A percentile compares a stretch with the other conserved stretches of the same genome.
Conservation (phyloP, 2,113 vertebrate genomes). For the Paradoxurus hermaphroditus region DNA sequence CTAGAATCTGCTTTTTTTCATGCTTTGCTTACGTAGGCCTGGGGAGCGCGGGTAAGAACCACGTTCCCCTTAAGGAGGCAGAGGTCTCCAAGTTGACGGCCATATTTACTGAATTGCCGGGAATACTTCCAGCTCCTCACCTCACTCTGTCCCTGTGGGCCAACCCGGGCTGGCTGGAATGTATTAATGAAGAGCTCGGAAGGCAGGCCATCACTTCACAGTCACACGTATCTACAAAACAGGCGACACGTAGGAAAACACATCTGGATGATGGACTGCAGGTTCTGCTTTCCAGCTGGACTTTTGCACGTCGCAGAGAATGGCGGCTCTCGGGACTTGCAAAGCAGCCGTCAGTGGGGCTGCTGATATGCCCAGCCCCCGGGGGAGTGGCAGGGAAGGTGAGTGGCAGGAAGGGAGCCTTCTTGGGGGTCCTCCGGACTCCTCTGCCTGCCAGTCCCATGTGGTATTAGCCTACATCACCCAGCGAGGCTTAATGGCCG, state of each 20-base stretch:
- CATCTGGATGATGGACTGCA: neutral
- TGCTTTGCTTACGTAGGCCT: neutral
- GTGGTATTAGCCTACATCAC: neutral
- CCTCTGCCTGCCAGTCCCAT: neutral
- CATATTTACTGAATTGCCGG: neutral
- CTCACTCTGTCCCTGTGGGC: neutral
- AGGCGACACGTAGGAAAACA: neutral
- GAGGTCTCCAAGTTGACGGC: neutral
- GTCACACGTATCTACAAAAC: neutral
- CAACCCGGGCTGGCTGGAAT: neutral
- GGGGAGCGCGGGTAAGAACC: neutral
- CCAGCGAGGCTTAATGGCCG: constrained; percentile 15
- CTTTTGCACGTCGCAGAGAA: neutral
- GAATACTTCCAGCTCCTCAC: neutral
- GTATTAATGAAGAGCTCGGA: neutral
- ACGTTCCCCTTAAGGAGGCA: neutral
- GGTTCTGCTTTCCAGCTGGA: neutral
- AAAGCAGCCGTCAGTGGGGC: neutral
- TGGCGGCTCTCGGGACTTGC: neutral
- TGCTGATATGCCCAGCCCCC: neutral
- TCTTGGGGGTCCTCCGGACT: neutral
- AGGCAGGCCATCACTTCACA: neutral
- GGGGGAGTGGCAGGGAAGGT: neutral
- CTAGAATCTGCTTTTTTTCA: neutral
- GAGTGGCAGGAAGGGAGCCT: constrained; percentile 16